phyloP scores from a whole-genome alignment of 2,888 invertebrate species.

The Labia minor region DNA sequence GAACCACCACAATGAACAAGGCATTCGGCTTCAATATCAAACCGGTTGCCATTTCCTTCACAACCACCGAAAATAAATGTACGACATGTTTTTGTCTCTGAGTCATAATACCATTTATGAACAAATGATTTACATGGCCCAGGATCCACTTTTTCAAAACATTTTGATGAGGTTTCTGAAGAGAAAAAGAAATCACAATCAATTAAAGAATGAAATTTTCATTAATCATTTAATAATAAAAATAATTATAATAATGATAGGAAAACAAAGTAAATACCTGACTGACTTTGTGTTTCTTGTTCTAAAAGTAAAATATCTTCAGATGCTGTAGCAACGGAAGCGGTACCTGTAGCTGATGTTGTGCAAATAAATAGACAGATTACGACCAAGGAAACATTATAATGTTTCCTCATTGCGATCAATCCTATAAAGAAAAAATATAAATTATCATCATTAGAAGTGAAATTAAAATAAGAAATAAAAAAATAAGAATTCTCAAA shows the following conservation, averaged over 20 bases:
- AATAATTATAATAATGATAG: neutral
- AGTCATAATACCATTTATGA: conserved; percentile 51
- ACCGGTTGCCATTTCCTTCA: conserved; percentile 56
- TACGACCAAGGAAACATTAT: neutral
- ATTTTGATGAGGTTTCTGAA: neutral
- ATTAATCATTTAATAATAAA: neutral
- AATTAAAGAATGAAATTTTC: neutral
- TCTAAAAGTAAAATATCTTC: neutral
- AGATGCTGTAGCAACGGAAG: neutral
- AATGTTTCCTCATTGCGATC: neutral
- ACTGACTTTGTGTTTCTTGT: neutral
- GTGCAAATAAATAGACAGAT: neutral
- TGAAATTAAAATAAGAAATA: too few species aligned
- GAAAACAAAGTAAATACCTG: neutral
- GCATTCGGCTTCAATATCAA: conserved; percentile 55
- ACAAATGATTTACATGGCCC: conserved; percentile 53
- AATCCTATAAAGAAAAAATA: neutral
- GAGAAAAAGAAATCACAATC: neutral
- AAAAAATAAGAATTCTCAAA: too few species aligned
- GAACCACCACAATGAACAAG: conserved; percentile 51
- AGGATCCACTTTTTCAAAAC: conserved; percentile 31
- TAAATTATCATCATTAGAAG: too few species aligned
- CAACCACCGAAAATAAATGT: conserved; percentile 60
- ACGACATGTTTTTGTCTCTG: conserved; percentile 44
- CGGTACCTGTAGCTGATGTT: neutral